Percentiles rank a stretch among this genome's conserved stretches.
phyloP scores from a whole-genome alignment of 1,140 invertebrate genomes.

The Dinothrombium tinctorium region DNA sequence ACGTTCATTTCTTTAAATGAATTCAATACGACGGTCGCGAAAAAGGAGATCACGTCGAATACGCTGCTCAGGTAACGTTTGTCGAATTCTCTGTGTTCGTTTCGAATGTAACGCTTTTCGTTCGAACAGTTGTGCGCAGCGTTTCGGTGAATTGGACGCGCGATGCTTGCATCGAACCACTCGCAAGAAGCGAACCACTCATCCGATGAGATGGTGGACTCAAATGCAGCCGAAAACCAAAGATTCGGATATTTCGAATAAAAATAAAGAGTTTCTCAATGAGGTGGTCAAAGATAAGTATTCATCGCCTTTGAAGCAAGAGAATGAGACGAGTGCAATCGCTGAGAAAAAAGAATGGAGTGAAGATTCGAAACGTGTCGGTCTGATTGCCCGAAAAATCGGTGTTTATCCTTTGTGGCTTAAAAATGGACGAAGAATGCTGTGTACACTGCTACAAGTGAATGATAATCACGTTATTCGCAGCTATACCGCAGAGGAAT shows the following conservation, averaged over 20 bases:
- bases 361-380: conserved; percentile 36
- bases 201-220: conserved; percentile 15
- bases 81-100: too few relatives aligned
- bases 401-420: conserved; percentile 71
- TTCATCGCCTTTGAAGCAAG: conserved; percentile 25
- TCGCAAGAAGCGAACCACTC: conserved; percentile 17
- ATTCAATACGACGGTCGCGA: too few relatives aligned
- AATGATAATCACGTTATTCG: conserved; percentile 86
- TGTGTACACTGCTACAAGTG: conserved; percentile 61
- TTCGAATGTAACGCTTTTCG: too few relatives aligned
- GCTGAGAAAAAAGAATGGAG: conserved; percentile 33
- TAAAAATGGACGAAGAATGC: conserved; percentile 51
- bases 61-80: too few relatives aligned
- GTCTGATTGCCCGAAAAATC: conserved; percentile 75
- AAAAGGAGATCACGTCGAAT: too few relatives aligned
- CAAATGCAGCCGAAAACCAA: conserved; percentile 14
- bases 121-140: too few relatives aligned
- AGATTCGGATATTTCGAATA: conserved; percentile 38
- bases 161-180: too few relatives aligned
- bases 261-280: conserved; percentile 57
- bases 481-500: conserved; percentile 59
- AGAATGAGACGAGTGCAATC: too few relatives aligned
- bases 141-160: too few relatives aligned
- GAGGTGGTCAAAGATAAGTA: conserved; percentile 44
- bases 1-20: too few relatives aligned